Conservation (phyloP, 2,888 invertebrate species). For the Ochropleura plecta region DNA sequence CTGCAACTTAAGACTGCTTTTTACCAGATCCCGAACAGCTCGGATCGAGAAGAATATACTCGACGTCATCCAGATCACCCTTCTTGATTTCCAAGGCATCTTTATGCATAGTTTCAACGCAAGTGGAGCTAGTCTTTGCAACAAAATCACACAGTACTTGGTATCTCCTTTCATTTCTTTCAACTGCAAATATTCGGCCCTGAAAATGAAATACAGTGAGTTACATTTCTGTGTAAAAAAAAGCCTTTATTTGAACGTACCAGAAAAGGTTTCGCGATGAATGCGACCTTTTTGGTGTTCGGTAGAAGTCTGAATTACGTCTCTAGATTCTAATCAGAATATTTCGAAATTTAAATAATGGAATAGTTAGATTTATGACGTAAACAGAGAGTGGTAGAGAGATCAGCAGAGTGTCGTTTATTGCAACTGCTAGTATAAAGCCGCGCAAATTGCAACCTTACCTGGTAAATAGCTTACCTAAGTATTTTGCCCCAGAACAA, state of each 20-base stretch:
- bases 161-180: conserved; percentile 93
- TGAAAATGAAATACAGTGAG: conserved; percentile 62
- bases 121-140: conserved; percentile 91
- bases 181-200: conserved; percentile 96
- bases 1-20: not conserved
- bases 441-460: no score
- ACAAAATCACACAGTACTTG: conserved; percentile 92
- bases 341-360: no score
- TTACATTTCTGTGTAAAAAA: not conserved
- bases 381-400: no score
- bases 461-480: no score
- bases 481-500: no score
- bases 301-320: no score
- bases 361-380: no score
- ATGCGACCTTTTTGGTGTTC: no score
- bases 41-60: conserved; percentile 98
- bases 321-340: no score
- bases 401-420: no score
- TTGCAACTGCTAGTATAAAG: no score
- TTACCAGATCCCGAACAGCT: conserved; percentile 98
- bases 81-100: conserved; percentile 93
- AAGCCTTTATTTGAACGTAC: not conserved
- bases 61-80: conserved; percentile 92
- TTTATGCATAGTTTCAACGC: conserved; percentile 92
- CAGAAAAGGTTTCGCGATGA: no score